Evolutionary conservation across 2,113 vertebrate species (phyloP).

Genomic region (Turnix velox): DNA sequence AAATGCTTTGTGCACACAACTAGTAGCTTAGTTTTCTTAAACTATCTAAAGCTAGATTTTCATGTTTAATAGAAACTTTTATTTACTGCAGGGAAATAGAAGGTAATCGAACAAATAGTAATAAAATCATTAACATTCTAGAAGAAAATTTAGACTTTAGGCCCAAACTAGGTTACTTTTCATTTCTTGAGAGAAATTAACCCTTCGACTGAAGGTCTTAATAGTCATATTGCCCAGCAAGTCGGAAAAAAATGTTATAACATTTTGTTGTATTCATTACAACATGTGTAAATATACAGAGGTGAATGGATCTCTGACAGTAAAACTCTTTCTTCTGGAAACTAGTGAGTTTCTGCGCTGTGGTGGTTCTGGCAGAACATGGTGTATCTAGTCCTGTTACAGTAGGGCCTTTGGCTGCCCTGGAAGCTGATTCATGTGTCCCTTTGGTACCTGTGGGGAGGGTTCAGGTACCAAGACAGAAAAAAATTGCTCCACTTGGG

Average conservation of each 20-base stretch:
- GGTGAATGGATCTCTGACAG: not conserved
- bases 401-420: fast-evolving
- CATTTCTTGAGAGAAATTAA: not conserved
- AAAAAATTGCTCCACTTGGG: not conserved
- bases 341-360: not conserved
- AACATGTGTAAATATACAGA: not conserved
- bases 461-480: not conserved
- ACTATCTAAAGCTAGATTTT: not conserved
- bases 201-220: not conserved
- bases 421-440: not conserved
- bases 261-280: no score
- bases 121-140: not conserved
- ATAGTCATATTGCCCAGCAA: not conserved
- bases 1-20: not conserved
- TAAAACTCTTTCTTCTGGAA: not conserved
- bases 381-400: not conserved
- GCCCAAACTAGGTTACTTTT: not conserved
- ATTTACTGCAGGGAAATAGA: not conserved
- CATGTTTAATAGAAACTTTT: not conserved
- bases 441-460: not conserved
- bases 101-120: not conserved
- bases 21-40: not conserved
- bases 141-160: not conserved
- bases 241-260: no score
- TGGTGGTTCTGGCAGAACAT: not conserved